Evolutionary conservation across 2,113 vertebrate genomes (phyloP).

Genomic region (crab-eating macaque (Macaca fascicularis)): DNA sequence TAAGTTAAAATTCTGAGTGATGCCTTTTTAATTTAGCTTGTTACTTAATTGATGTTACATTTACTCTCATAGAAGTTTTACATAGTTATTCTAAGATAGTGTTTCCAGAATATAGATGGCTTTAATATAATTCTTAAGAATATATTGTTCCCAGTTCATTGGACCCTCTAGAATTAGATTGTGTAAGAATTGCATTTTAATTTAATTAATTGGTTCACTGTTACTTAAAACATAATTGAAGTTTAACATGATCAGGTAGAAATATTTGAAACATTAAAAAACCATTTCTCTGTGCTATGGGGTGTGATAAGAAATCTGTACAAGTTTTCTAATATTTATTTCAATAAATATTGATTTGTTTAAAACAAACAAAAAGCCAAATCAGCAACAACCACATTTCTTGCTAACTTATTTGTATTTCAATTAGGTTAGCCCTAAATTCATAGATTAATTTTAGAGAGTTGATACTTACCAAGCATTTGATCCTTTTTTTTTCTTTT

Average conservation of each 20-base stretch:
- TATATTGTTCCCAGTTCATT: background rate
- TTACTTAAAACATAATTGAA: background rate
- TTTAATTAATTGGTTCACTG: background rate
- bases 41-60: background rate
- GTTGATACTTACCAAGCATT: background rate
- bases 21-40: background rate
- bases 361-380: background rate
- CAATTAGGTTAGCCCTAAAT: background rate
- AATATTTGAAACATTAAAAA: background rate
- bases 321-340: background rate
- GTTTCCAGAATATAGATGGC: background rate
- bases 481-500: background rate
- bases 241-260: background rate
- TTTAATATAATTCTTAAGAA: conserved; percentile 26
- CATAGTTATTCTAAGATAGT: background rate
- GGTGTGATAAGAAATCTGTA: background rate
- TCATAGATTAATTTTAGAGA: background rate
- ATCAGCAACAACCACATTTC: background rate
- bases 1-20: background rate
- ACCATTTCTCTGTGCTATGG: background rate
- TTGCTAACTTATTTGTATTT: background rate
- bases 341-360: background rate
- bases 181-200: background rate
- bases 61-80: background rate
- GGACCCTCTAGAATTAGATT: background rate